Evolutionary conservation across 1,140 invertebrate species (phyloP), one percentile per base, ranked within the genome.

Genomic region (Philaenus spumarius): DNA sequence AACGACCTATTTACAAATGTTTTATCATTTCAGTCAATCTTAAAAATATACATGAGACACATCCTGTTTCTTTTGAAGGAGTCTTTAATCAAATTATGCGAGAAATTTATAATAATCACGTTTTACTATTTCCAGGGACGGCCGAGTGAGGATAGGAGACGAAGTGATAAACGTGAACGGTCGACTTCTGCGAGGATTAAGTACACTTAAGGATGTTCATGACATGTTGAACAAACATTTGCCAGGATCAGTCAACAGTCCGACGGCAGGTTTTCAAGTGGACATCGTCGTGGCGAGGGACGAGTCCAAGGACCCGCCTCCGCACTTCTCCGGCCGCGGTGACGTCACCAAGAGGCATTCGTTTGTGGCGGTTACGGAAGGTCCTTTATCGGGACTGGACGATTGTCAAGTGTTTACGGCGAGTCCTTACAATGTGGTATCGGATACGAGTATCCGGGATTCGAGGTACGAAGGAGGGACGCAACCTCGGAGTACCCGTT

Each of bases 161-260:
- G 89, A 93, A 75, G 84, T 93, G 55, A 81, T 93, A 14, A 89
- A 91, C 71, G 88, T 93, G 7, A 92, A 93, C 71, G 88, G 89
- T 1, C 82, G 83, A 66, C 80, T 89, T 59, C 73, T 94, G 57
- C 79, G 86, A 47, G 89, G 86, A 0, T 74, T 92, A 54, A 81
- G 83, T 50, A 84, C 78, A n/a, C 68, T 83, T 30, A 78, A 78
- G 67, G 77, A 82, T 65, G 82, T 83, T 14, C 81, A 83, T 60
- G 68, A 75, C 57, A 76, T 78, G 47, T 72, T 80, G 15, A 78
- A 77, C 65, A 75, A 69, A 68, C 17, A 62, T 64, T 17, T 77
- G 77, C 57, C 69, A 67, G 51, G 68, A 67, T 59, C 77, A 47
- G 68, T 74, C 70, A 65, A 55, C 66, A 62, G 77, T 66, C 43